A percentile compares a stretch with the other conserved stretches of the same genome.
Conservation (phyloP, 2,797 vertebrate genomes). For the Artibeus jamaicensis region DNA sequence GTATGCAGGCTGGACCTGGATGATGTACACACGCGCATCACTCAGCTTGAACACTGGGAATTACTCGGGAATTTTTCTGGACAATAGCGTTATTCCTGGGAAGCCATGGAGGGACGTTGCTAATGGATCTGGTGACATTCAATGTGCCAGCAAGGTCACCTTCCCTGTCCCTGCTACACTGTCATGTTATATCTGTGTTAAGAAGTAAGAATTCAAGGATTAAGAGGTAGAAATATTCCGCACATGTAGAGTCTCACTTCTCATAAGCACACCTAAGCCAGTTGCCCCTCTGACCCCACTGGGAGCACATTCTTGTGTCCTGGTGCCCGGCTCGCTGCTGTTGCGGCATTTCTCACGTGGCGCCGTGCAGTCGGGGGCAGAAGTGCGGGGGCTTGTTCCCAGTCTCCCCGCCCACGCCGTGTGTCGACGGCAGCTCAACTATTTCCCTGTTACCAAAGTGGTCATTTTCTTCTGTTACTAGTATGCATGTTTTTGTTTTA, state of each 20-base stretch:
- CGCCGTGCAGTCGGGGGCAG: too few relatives aligned
- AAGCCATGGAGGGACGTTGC: not conserved
- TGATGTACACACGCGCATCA: not conserved
- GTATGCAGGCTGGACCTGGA: not conserved
- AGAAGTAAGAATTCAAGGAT: not conserved
- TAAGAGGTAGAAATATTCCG: not conserved
- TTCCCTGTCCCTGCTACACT: not conserved
- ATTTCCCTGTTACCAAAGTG: not conserved
- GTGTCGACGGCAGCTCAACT: too few relatives aligned
- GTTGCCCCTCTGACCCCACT: not conserved
- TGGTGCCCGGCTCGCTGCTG: not conserved
- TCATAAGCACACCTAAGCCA: not conserved
- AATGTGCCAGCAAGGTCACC: not conserved
- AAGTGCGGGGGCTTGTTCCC: not conserved
- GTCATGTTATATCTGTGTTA: not conserved
- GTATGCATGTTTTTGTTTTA: not conserved
- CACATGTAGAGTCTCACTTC: not conserved
- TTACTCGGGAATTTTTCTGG: not conserved
- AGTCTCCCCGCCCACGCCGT: rapidly evolving
- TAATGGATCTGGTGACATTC: not conserved
- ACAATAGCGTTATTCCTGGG: not conserved
- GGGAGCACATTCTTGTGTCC: not conserved
- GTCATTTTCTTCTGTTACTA: not conserved
- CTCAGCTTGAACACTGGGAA: not conserved
- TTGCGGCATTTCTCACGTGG: not conserved